Conservation (phyloP, 2,888 invertebrate genomes). For the Eremobia ochroleuca region DNA sequence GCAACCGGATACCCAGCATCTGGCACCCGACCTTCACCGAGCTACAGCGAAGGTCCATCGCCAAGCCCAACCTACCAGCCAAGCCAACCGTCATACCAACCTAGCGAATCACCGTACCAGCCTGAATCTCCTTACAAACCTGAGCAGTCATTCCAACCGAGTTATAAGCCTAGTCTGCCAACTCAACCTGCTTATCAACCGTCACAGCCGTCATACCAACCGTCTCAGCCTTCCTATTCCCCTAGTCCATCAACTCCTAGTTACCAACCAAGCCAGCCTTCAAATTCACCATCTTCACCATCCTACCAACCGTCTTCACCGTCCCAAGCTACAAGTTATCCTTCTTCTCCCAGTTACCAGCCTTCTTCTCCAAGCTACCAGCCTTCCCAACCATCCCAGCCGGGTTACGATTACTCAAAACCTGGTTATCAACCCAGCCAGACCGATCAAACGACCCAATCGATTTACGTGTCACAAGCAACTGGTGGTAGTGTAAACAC, state of each 20-base stretch:
- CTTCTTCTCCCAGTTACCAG: constrained; percentile 54
- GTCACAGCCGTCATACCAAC: constrained; percentile 64
- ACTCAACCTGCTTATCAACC: constrained; percentile 66
- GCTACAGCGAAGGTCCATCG: constrained; percentile 83
- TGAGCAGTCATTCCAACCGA: constrained; percentile 60
- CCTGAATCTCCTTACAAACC: constrained; percentile 54
- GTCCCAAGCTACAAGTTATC: constrained; percentile 68
- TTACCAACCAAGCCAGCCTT: constrained; percentile 68
- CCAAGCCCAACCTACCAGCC: constrained; percentile 70
- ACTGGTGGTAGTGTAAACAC: constrained; percentile 25
- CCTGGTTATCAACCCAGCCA: constrained; percentile 68
- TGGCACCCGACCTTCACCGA: constrained; percentile 84
- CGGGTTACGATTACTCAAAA: constrained; percentile 70
- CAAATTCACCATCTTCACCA: constrained; percentile 61
- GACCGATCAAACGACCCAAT: constrained; percentile 60
- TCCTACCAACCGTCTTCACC: constrained; percentile 72
- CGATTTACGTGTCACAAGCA: constrained; percentile 44
- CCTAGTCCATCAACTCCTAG: constrained; percentile 73
- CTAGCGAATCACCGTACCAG: constrained; percentile 65
- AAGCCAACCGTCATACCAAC: constrained; percentile 66
- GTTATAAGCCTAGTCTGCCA: constrained; percentile 60
- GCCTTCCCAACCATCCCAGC: constrained; percentile 66
- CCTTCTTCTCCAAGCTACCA: constrained; percentile 50
- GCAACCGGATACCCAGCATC: constrained; percentile 83
- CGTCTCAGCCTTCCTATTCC: constrained; percentile 75